Base-by-base conservation (phyloP, 2,113 vertebrate genomes). In the Rhinopomastus cyanomelas region DNA sequence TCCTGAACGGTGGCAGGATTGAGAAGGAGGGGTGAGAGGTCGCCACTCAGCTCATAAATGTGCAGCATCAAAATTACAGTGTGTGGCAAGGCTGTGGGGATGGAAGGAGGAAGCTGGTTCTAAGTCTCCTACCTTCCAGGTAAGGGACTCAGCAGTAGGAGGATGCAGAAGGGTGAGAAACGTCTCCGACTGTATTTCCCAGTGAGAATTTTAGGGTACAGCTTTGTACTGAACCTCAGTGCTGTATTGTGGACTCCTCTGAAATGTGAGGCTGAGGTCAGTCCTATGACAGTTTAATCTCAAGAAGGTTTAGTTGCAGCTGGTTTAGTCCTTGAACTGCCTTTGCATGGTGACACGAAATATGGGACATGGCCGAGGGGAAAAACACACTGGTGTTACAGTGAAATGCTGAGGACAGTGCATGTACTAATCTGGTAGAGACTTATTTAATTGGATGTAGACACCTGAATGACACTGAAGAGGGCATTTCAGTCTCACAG, bases 291-390 rank as follows among this genome's bases (percentile, higher is more conserved):
- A 12, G 17, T 74, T 71, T n/a, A 36, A 42, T 59, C 21, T 32
- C 25, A 20, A 57, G 39, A 9, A 81, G 7, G 32, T 91, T 89
- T 52, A 46, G 21, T 75, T 53, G 69, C 36, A 14, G 42, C 59
- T 74, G 48, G 14, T 88, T 74, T 64, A 88, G 37, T 66, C 48
- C 76, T 77, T 59, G 32, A 82, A 34, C 55, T 65, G 55, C 53
- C 8, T 30, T 66, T 72, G 16, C 0, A 2, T 30, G 39, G 17
- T 57, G 10, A 17, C 42, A 25, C 51, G 22, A 85, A 89, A 42
- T 15, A 36, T 21, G 59, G 66, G 67, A 69, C 6, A 0, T 22
- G 64, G 51, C 39, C 1, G 0, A 7, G 1, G 37, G 49, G 56
- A 80, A 51, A 42, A 15, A 42, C 39, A 15, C 39, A 12, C 39